These are phyloP conservation scores for Lasioglossum pauxillum DNA, from an alignment of 2,888 invertebrate species.

Conservation along the genomic window DNA sequence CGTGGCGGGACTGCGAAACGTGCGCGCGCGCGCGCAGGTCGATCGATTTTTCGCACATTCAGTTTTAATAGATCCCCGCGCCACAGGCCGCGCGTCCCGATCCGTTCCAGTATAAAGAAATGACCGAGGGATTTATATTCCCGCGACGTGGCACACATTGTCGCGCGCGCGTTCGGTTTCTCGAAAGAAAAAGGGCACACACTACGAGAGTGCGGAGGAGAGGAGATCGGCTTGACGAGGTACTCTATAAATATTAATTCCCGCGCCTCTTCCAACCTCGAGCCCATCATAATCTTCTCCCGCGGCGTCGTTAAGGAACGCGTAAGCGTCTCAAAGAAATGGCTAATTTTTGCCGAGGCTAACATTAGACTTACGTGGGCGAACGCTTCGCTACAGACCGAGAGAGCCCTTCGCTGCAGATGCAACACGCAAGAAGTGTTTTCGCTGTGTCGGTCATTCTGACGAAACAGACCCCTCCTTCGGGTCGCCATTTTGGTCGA, in stretches of 20 bases:
- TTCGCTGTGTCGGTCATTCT: not conserved
- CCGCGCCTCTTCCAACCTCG: constrained; percentile 24
- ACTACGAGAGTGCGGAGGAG: not conserved
- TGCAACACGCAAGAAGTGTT: constrained; percentile 22
- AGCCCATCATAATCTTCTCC: constrained; percentile 46
- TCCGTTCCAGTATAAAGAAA: constrained; percentile 48
- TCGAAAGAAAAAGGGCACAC: constrained; percentile 34
- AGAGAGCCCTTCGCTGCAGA: constrained; percentile 17
- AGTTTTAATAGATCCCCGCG: constrained; percentile 50
- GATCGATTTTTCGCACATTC: constrained; percentile 60
- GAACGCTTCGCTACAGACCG: constrained; percentile 2
- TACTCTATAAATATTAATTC: constrained; percentile 65
- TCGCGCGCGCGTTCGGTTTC: constrained; percentile 36
- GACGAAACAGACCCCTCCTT: not conserved
- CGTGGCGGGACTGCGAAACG: not conserved
- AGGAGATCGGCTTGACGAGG: constrained; percentile 36
- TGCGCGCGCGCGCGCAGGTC: not conserved
- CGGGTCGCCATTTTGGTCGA: not conserved
- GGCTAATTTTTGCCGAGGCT: constrained; percentile 62
- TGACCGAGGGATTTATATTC: constrained; percentile 43
- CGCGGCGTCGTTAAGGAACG: constrained; percentile 35
- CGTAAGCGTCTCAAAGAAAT: constrained; percentile 57
- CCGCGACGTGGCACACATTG: constrained; percentile 47
- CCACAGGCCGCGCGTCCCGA: not conserved
- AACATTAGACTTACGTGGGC: constrained; percentile 59